Base-by-base conservation (phyloP, 1,140 invertebrate genomes). In the Drosophila sp. region DNA sequence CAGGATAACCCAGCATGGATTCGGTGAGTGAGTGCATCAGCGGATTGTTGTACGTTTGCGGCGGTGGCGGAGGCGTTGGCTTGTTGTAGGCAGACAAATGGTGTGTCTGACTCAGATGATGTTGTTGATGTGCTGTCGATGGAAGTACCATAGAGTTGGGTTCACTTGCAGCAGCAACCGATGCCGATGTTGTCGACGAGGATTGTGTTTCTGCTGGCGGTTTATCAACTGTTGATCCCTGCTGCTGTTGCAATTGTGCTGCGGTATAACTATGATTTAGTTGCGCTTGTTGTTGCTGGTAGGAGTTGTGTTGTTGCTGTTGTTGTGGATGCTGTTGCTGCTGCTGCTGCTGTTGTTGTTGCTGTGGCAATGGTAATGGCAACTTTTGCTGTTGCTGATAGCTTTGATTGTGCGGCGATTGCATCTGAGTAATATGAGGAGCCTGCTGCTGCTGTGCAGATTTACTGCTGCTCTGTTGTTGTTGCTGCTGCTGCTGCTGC, bases 1-100 rank as follows among this genome's bases (percentile, higher is more conserved):
- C 76, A 1, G 86, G 73, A 70, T 77, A 89, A 62, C 73, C 78
- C 65, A 90, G 17, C 74, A 91, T 90, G 8, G 79, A 75, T 30
- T 90, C 80, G 7, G 89, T 67, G 0, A 90, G 67, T 0, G 79
- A 65, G 41, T 90, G 90, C 73, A 91, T 76, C 50, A 91, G 7
- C 0, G 90, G 90, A 77, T 90, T 91, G 66, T 79, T 91, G 65
- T 91, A 91, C 2, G 90, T 91, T 50, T 92, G 91, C 0, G 90
- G 79, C 4, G 87, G 90, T 27, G 81, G 81, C 3, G 80, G 72
- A 4, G 89, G 82, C 6, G 87, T 86, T 0, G 90, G 81, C 17
- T 91, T 91, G 30, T 91, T 91, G 64, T 91, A 91, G 11, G 84
- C 81, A 11, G 90, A 80, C 58, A 91, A 44, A 57, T 91, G 90